These are phyloP conservation scores for Halisarca cf. caerulea DNA, from an alignment of 37 sponge, comb jelly and placozoan species.

Conservation along the genomic window DNA sequence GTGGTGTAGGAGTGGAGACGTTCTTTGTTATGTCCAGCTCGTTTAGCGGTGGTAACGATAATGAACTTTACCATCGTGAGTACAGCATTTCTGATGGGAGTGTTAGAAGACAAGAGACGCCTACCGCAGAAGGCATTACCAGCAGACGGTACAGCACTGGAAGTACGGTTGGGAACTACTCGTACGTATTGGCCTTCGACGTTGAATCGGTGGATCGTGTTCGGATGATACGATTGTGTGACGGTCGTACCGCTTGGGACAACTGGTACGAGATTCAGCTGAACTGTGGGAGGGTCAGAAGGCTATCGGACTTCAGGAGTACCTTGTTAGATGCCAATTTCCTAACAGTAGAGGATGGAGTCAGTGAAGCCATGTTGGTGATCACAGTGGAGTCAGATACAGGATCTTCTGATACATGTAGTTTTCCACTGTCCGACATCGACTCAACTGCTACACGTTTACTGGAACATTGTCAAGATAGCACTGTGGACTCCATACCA, in stretches of 20 bases:
- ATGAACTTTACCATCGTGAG: not conserved
- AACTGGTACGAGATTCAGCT: conserved; percentile 15
- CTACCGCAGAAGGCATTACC: not conserved
- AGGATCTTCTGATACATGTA: not conserved
- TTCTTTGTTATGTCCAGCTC: not conserved
- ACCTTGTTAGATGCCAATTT: not conserved
- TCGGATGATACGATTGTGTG: not conserved
- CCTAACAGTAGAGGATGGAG: not conserved
- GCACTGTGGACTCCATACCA: no score
- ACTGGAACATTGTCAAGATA: no score
- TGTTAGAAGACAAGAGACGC: no score
- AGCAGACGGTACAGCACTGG: not conserved
- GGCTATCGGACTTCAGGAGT: not conserved
- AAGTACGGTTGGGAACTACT: not conserved
- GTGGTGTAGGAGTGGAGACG: not conserved
- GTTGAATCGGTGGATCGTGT: not conserved
- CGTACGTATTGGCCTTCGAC: not conserved
- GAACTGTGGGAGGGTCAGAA: not conserved
- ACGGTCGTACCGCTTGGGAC: not conserved
- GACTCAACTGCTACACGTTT: not conserved
- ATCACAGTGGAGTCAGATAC: not conserved
- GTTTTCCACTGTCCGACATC: not conserved
- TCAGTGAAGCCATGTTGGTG: not conserved
- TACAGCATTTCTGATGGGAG: not conserved
- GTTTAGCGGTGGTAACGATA: not conserved